These are phyloP conservation scores for Nautilus pompilius DNA, from an alignment of 1,140 invertebrate genomes.

Conservation along the genomic window DNA sequence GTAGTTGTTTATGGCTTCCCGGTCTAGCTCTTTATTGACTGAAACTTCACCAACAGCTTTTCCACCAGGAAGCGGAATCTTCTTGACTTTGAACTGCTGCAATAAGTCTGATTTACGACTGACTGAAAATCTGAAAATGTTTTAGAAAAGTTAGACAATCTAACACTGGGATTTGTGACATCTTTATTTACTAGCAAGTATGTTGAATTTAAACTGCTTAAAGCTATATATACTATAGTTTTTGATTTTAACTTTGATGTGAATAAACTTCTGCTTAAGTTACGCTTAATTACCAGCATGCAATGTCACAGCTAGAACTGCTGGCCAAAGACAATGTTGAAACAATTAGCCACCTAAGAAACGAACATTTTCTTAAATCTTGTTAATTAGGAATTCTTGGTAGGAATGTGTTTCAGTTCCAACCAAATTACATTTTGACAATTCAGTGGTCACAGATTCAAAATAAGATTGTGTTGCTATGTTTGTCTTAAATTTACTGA, in stretches of 20 bases:
- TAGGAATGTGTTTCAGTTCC: too few species aligned
- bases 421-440: too few species aligned
- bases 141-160: too few species aligned
- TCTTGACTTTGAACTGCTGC: conserved; percentile 64
- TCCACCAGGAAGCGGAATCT: conserved; percentile 87
- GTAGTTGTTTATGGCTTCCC: conserved; percentile 76
- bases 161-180: not conserved
- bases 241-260: conserved; percentile 27
- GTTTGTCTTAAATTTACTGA: too few species aligned
- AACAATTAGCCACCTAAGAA: too few species aligned
- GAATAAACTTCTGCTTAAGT: conserved; percentile 18
- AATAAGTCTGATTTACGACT: not conserved
- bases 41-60: conserved; percentile 89
- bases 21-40: conserved; percentile 76
- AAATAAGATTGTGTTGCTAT: too few species aligned
- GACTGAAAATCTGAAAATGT: not conserved
- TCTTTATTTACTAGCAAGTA: not conserved
- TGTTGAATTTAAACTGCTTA: conserved; percentile 19
- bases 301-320: too few species aligned
- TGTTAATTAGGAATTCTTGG: too few species aligned
- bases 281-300: conserved; percentile 41
- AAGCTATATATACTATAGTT: too few species aligned
- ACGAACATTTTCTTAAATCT: too few species aligned
- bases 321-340: too few species aligned
- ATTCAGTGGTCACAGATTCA: too few species aligned